Evolutionary conservation across 2,888 invertebrate species (phyloP).

Genomic region (Nysson spinosus): DNA sequence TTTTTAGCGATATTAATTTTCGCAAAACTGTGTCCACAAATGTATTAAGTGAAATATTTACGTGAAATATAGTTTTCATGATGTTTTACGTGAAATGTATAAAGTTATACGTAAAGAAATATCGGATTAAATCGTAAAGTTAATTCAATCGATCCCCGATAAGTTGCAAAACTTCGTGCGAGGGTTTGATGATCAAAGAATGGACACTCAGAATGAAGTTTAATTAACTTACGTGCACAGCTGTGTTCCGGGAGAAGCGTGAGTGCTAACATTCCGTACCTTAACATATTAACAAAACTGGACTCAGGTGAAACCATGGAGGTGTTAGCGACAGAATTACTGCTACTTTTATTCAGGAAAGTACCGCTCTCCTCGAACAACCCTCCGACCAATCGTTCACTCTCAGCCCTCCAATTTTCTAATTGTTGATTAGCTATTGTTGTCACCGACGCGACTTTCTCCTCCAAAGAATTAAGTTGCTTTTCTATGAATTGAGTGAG

Average conservation of each 20-base stretch:
- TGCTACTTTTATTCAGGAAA: conserved; percentile 73
- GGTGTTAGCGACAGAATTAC: conserved; percentile 76
- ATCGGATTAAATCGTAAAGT: too few species aligned
- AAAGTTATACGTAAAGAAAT: too few species aligned
- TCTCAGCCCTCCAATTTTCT: conserved; percentile 79
- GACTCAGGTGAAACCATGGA: conserved; percentile 83
- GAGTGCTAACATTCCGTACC: conserved; percentile 86
- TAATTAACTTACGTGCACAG: conserved; percentile 81
- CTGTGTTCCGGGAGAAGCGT: conserved; percentile 87
- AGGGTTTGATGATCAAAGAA: too few species aligned
- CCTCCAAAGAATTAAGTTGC: conserved; percentile 81
- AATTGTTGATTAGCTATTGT: conserved; percentile 80
- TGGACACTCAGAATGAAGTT: neutral
- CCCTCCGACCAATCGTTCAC: conserved; percentile 79
- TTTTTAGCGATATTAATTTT: too few species aligned
- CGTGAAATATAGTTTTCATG: too few species aligned
- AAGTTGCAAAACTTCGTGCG: too few species aligned
- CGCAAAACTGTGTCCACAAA: too few species aligned
- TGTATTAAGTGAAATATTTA: too few species aligned
- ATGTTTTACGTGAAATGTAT: too few species aligned
- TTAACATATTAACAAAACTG: conserved; percentile 86
- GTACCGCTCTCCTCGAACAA: conserved; percentile 79
- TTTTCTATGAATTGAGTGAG: conserved; percentile 80
- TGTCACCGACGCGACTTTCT: conserved; percentile 80
- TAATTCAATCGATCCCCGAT: too few species aligned